Percentiles rank a stretch among this genome's conserved stretches.
Conservation (phyloP, 1,140 invertebrate species). For the Drosophila sucinea region DNA sequence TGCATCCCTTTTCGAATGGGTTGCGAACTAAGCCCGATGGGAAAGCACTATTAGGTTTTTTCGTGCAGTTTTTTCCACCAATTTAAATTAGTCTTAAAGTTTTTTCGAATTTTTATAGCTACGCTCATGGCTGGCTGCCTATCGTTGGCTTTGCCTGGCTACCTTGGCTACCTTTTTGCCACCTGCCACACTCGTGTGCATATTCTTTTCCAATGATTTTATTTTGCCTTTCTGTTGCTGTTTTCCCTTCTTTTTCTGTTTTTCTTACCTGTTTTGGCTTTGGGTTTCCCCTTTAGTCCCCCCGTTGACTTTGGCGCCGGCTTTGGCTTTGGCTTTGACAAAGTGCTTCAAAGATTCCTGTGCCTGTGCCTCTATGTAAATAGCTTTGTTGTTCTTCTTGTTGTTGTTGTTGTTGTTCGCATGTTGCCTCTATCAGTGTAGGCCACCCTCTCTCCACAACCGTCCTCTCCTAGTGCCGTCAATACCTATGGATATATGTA, state of each 20-base stretch:
- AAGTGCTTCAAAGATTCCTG: constrained; percentile 50
- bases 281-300: background rate
- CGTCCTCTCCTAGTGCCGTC: background rate
- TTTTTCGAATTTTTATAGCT: no score
- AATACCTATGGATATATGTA: background rate
- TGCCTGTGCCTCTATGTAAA: constrained; percentile 35
- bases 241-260: background rate
- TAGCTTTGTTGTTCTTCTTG: constrained; percentile 32
- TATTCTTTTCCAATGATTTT: constrained; percentile 47
- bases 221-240: constrained; percentile 1
- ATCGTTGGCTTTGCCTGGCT: background rate
- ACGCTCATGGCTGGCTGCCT: background rate
- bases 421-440: constrained; percentile 16
- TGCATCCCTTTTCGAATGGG: no score
- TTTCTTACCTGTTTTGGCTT: background rate
- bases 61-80: no score
- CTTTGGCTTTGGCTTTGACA: constrained; percentile 32
- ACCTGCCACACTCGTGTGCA: constrained; percentile 39
- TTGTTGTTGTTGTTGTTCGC: constrained; percentile 27
- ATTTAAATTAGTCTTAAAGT: no score
- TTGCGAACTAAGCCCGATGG: no score
- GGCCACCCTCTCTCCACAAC: background rate
- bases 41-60: no score
- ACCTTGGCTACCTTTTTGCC: background rate
- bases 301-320: constrained; percentile 18